Evolutionary conservation across 1,140 invertebrate genomes (phyloP).

Genomic region (Mactra quadrangularis): DNA sequence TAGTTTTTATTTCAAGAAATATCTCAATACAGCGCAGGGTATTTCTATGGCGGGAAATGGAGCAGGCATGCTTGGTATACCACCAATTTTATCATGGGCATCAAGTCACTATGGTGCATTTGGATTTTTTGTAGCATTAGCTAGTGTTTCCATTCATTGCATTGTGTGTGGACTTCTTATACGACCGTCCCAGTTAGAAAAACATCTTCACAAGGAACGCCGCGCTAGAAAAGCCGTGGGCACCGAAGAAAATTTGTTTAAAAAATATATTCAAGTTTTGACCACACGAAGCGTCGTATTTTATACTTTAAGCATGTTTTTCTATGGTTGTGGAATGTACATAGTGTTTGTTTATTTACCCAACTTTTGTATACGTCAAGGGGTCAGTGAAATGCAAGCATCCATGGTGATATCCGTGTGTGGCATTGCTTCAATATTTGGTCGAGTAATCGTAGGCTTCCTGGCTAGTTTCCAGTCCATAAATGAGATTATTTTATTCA

Average conservation of each 20-base stretch:
- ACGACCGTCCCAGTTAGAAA: constrained; percentile 18
- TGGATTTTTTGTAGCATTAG: constrained; percentile 28
- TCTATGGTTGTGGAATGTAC: constrained; percentile 17
- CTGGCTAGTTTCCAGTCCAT: constrained; percentile 4
- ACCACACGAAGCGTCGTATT: constrained; percentile 1
- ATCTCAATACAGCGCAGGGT: constrained; percentile 19
- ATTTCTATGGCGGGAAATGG: constrained; percentile 15
- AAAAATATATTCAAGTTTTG: constrained; percentile 9
- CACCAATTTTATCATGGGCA: constrained; percentile 15
- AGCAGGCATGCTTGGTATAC: constrained; percentile 28
- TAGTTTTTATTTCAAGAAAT: constrained; percentile 41
- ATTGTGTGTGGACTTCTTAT: constrained; percentile 22
- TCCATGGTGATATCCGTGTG: constrained; percentile 13
- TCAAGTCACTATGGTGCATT: background rate
- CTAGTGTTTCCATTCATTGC: constrained; percentile 17
- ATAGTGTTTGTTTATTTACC: constrained; percentile 33
- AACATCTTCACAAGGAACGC: background rate
- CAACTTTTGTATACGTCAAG: constrained; percentile 22
- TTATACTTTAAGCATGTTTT: constrained; percentile 21
- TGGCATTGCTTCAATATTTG: constrained; percentile 23
- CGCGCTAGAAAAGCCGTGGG: background rate
- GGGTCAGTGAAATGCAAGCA: constrained; percentile 20
- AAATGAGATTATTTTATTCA: constrained; percentile 6
- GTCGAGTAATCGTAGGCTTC: constrained; percentile 7
- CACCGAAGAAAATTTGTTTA: background rate